Base-by-base conservation (phyloP, 2,113 vertebrate genomes). In the Actenoides lindsayi region DNA sequence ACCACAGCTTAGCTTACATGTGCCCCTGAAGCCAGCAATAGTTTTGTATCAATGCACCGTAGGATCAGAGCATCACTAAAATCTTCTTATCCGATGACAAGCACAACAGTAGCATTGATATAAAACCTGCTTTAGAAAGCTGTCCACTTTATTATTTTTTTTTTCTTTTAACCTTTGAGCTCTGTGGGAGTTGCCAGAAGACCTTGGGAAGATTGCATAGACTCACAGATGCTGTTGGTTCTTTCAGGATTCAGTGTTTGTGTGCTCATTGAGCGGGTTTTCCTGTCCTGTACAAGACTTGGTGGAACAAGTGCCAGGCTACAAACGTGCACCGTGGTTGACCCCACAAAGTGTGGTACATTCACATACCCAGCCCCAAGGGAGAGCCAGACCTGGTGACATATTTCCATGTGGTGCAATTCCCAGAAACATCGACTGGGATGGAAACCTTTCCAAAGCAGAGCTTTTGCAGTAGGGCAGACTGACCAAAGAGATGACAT, bases 1-100 rank as follows among this genome's bases (percentile, higher is more conserved):
- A 23, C 28, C 50, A 4, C 11, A 31, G 41, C 27, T n/a, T 31
- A 41, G 35, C 20, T 48, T 30, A 13, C 15, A 50, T 18, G 18
- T 76, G 51, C 17, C 31, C 10, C n/a, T 59, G 27, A 3, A 17
- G n/a, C 13, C 23, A 33, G 16, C 25, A 64, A 4, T 11, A 10
- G 33, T 2, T 28, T 15, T 17, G 0, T 9, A 31, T n/a, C 12
- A 1, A 23, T 3, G 23, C 5, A 6, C 41, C 5, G 12, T 16
- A 62, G 60, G 67, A 24, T 44, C 14, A 37, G 48, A 46, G 37
- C 46, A 42, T 16, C 3, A 1, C 44, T 48, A 2, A 37, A 25
- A 21, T 10, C 15, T 27, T 35, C 68, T 41, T 12, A n/a, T 8
- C 23, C 39, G 46, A 23, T 56, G 57, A 62, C 14, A 54, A 48